Evolutionary conservation across 2,888 invertebrate species (phyloP), one percentile per base, ranked within the genome.

Genomic region (Marasmarcha lunaedactyla): DNA sequence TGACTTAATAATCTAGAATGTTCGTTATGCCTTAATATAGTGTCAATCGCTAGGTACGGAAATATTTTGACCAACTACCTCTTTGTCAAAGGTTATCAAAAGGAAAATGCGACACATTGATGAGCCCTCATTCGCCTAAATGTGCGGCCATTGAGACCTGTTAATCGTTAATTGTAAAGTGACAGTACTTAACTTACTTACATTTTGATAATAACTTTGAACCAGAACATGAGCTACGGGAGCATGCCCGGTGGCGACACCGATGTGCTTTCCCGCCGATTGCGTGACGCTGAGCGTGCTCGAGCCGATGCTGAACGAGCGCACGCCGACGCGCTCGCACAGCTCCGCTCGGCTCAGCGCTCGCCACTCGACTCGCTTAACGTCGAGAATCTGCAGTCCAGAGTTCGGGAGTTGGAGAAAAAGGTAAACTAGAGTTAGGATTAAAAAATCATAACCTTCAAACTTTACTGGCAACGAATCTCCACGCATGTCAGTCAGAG

Each of bases 341-440:
- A 89, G 64, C 81, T 90, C 51, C 86, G 89, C 46, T 60, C 71
- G 43, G 78, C 85, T 44, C 83, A 84, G 52, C 78, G 85, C 45
- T 66, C 71, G 46, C 61, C 64, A 39, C 68, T 63, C 42, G 83
- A 81, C 59, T 59, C 84, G 51, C 81, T 85, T 53, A 84, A 86
- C 55, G 86, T 87, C 42, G 92, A 92, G 53, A 90, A 90, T 47
- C 79, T 91, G 57, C 91, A 94, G 71, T 93, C 93, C 36, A 88
- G 93, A 55, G 93, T 93, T 39, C 88, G 95, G 49, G 96, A 96
- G 71, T 84, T 96, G 50, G 95, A 96, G 74, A 95, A 95, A 73
- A 96, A 96, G 86, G 94, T 93, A 55, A 11, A 11, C n/a, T 6
- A 9, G 14, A 1, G 11, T 13, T 33, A 7, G 13, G 12, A 33